Conservation (phyloP, 2,797 vertebrate species). For the Vireo griseus region DNA sequence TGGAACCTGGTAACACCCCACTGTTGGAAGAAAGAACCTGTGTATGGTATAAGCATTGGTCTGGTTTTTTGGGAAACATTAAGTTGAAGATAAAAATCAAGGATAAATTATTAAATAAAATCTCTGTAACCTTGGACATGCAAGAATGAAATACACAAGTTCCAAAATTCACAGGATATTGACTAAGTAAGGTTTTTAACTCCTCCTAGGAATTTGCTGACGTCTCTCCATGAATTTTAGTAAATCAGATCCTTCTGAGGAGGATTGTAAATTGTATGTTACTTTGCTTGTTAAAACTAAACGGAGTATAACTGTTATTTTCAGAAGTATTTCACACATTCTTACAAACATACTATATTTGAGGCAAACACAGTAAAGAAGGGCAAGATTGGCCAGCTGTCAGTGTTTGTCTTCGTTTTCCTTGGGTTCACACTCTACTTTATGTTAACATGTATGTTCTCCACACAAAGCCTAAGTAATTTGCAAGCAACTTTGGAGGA, state of each 20-base stretch:
- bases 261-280: neutral
- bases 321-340: slow-evolving; percentile 57
- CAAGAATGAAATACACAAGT: rapidly evolving
- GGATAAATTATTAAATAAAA: neutral
- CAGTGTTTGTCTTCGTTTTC: slow-evolving; percentile 58
- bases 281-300: slow-evolving; percentile 41
- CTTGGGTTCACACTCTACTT: slow-evolving; percentile 49
- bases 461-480: slow-evolving; percentile 8
- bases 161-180: neutral
- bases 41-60: neutral
- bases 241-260: neutral
- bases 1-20: neutral
- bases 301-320: slow-evolving; percentile 41
- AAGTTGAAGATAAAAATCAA: neutral
- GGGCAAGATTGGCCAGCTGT: slow-evolving; percentile 60
- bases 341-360: slow-evolving; percentile 61
- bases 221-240: neutral
- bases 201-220: neutral
- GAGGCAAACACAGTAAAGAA: slow-evolving; percentile 57
- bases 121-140: neutral
- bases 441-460: slow-evolving; percentile 49
- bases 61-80: neutral
- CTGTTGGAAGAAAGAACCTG: neutral
- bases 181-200: neutral
- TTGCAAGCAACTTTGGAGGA: neutral